Conservation (phyloP, 2,888 invertebrate genomes). For the Diaphora mendica region DNA sequence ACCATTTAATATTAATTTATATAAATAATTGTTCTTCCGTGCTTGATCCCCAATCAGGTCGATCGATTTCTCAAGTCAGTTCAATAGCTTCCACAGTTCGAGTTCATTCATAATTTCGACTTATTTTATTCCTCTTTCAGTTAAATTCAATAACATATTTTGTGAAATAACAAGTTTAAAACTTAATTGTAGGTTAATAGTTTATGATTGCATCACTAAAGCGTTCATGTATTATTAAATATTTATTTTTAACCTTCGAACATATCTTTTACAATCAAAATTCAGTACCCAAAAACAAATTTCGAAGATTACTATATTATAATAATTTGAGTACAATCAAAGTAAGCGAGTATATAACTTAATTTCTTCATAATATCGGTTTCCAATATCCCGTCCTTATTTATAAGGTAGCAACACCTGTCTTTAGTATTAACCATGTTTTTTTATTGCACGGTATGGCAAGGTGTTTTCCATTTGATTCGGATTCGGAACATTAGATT, state of each 20-base stretch:
- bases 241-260: not conserved
- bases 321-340: conserved; percentile 23
- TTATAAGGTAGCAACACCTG: conserved; percentile 66
- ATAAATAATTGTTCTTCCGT: not conserved
- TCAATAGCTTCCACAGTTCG: not conserved
- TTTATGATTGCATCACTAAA: not conserved
- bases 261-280: not conserved
- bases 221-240: not conserved
- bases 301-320: not conserved
- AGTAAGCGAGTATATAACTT: conserved; percentile 34
- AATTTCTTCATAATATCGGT: conserved; percentile 43
- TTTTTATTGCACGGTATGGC: conserved; percentile 51
- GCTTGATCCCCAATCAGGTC: not conserved
- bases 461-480: conserved; percentile 70
- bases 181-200: not conserved
- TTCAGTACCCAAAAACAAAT: conserved; percentile 1
- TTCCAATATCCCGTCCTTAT: conserved; percentile 37
- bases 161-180: not conserved
- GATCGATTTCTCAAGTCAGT: not conserved
- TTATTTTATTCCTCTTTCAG: not conserved
- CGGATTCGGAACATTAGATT: conserved; percentile 67
- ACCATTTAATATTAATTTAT: not conserved
- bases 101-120: not conserved
- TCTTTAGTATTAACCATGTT: conserved; percentile 69
- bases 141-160: not conserved